These are phyloP conservation scores for Ctenopoma multispine DNA, from an alignment of 2,797 vertebrate genomes.

Conservation along the genomic window DNA sequence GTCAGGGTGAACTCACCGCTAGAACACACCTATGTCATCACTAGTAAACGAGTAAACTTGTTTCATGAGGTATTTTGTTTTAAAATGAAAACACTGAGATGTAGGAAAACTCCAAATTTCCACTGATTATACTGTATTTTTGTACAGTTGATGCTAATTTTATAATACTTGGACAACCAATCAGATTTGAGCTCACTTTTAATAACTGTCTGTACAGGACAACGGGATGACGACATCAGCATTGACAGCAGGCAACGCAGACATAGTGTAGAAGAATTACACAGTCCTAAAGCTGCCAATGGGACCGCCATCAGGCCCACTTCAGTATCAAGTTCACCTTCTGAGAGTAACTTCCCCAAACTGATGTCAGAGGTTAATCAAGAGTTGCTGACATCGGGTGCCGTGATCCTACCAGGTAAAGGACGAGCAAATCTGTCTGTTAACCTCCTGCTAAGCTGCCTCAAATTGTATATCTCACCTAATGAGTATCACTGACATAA, in stretches of 20 bases:
- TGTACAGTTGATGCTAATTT: background rate
- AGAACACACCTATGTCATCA: conserved; percentile 32
- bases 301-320: conserved; percentile 39
- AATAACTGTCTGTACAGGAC: conserved; percentile 63
- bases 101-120: conserved; percentile 53
- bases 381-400: conserved; percentile 85
- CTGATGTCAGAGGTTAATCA: conserved; percentile 80
- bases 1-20: conserved; percentile 63
- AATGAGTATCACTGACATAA: too few species aligned
- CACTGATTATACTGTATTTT: conserved; percentile 27
- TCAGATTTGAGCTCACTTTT: conserved; percentile 4
- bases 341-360: conserved; percentile 63
- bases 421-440: background rate
- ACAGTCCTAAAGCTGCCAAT: conserved; percentile 62
- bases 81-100: conserved; percentile 27
- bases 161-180: conserved; percentile 14
- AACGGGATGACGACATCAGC: conserved; percentile 52
- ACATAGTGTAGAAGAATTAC: conserved; percentile 57
- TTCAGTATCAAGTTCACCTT: conserved; percentile 28
- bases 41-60: conserved; percentile 49
- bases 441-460: too few species aligned
- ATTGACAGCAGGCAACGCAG: conserved; percentile 66
- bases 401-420: conserved; percentile 85
- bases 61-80: conserved; percentile 12
- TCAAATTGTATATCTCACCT: too few species aligned